A percentile compares a stretch with the other conserved stretches of the same genome.
Conservation (phyloP, 1,140 invertebrate species). For the Heliconius himera region DNA sequence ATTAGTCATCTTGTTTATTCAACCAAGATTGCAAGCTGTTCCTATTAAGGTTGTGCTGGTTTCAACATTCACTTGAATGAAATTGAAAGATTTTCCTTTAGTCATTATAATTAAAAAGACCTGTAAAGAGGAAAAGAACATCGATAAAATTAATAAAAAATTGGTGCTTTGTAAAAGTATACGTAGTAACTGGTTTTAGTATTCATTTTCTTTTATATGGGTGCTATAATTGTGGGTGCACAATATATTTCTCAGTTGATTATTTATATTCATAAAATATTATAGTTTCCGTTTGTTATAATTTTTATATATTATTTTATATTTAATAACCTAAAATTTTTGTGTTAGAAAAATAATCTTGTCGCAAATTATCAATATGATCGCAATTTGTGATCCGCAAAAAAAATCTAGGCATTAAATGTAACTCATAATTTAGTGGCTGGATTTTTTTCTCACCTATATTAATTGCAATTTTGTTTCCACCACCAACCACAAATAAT, state of each 20-base stretch:
- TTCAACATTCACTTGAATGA: not conserved
- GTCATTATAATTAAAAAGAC: not conserved
- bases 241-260: too few relatives aligned
- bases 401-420: too few relatives aligned
- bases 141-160: not conserved
- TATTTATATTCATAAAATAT: not conserved
- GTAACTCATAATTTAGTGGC: too few relatives aligned
- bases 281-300: too few relatives aligned
- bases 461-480: too few relatives aligned
- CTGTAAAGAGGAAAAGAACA: not conserved
- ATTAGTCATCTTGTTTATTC: constrained; percentile 3
- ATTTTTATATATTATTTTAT: too few relatives aligned
- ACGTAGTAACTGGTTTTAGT: not conserved
- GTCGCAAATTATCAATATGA: too few relatives aligned
- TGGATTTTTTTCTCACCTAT: too few relatives aligned
- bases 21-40: constrained; percentile 10
- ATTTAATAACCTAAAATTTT: too few relatives aligned
- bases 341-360: too few relatives aligned
- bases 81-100: not conserved
- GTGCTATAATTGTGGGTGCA: not conserved
- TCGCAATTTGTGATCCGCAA: too few relatives aligned
- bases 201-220: not conserved
- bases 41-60: not conserved
- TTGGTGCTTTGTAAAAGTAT: not conserved
- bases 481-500: too few relatives aligned